These are phyloP conservation scores for Schmidtea mediterranea DNA, from an alignment of 1,140 invertebrate species.

Conservation along the genomic window DNA sequence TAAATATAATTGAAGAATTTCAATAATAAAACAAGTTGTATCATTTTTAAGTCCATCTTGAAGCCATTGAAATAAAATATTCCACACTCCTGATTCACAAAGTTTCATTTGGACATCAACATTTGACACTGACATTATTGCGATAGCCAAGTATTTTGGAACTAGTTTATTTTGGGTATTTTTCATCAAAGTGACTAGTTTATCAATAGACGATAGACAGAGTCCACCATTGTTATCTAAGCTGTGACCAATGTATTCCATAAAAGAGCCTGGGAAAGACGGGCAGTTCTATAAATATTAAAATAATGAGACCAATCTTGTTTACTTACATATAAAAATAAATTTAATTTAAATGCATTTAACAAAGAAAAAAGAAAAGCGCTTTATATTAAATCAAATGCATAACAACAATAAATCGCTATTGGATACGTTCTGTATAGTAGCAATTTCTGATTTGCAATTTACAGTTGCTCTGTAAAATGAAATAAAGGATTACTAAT, in stretches of 20 bases:
- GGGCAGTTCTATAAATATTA: too few relatives aligned
- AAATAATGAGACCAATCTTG: too few relatives aligned
- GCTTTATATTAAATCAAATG: too few relatives aligned
- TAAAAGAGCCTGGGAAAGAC: too few relatives aligned
- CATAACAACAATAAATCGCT: too few relatives aligned
- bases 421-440: too few relatives aligned
- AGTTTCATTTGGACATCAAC: not conserved
- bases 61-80: constrained; percentile 1
- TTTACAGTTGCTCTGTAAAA: too few relatives aligned
- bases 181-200: not conserved
- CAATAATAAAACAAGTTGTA: not conserved
- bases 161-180: not conserved
- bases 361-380: too few relatives aligned
- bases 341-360: too few relatives aligned
- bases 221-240: not conserved
- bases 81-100: not conserved
- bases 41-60: not conserved
- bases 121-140: not conserved
- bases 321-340: too few relatives aligned
- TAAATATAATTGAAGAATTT: not conserved
- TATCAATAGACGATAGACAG: not conserved
- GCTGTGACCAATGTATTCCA: not conserved
- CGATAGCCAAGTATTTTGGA: not conserved
- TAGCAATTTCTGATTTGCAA: too few relatives aligned
- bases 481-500: too few relatives aligned